These are phyloP conservation scores for Caerostris darwini DNA, from an alignment of 1,140 invertebrate species.

Conservation along the genomic window DNA sequence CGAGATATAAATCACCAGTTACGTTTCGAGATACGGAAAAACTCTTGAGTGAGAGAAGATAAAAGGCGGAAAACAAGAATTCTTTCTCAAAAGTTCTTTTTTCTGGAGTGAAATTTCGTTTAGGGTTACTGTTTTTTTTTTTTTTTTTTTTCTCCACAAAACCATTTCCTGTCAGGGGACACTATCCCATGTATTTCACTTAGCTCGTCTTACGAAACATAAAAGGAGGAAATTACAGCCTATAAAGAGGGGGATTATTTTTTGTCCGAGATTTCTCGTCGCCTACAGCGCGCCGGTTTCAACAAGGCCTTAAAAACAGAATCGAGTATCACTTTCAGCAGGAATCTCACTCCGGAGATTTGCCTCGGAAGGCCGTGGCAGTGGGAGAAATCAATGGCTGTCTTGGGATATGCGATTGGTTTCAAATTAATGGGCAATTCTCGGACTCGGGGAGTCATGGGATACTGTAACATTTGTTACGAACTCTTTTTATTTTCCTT, in stretches of 20 bases:
- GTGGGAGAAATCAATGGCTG: conserved; percentile 29
- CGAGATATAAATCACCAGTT: neutral
- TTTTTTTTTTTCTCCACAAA: conserved; percentile 50
- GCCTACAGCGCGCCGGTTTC: conserved; percentile 32
- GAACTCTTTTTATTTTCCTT: neutral
- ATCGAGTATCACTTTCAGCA: conserved; percentile 55
- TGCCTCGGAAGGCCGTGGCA: neutral
- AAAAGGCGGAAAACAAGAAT: neutral
- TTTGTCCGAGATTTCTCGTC: conserved; percentile 52
- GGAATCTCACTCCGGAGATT: conserved; percentile 51
- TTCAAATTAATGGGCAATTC: conserved; percentile 10
- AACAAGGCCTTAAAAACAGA: conserved; percentile 56
- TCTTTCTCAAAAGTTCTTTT: neutral
- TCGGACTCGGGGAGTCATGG: neutral
- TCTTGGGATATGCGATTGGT: neutral
- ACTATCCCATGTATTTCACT: conserved; percentile 70
- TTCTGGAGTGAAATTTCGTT: conserved; percentile 7
- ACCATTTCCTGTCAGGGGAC: conserved; percentile 53
- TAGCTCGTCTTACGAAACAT: conserved; percentile 59
- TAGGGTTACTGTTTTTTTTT: too few relatives aligned
- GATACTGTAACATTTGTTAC: conserved; percentile 14
- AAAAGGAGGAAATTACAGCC: conserved; percentile 70
- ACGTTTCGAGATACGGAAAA: neutral
- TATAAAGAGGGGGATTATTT: conserved; percentile 69
- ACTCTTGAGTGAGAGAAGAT: neutral